A percentile compares a stretch with the other conserved stretches of the same genome.
Evolutionary conservation across 1,140 invertebrate species (phyloP).

Genomic region (Steinernema feltiae): DNA sequence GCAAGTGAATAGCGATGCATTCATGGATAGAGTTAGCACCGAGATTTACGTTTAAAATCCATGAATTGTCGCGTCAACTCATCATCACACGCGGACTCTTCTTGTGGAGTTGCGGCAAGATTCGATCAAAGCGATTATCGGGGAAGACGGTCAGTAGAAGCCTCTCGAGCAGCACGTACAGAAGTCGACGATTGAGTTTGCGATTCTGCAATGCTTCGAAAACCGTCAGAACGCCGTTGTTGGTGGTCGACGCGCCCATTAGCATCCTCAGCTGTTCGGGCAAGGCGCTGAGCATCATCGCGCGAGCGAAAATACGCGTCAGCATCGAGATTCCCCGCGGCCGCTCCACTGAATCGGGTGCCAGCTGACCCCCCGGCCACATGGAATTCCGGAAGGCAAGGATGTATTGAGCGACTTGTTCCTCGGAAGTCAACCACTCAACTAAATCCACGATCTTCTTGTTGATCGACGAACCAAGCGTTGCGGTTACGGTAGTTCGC

Average conservation of each 20-base stretch:
- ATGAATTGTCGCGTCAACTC: not conserved
- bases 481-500: conserved; percentile 71
- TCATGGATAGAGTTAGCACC: not conserved
- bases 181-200: conserved; percentile 74
- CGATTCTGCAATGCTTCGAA: conserved; percentile 80
- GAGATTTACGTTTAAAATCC: not conserved
- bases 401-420: conserved; percentile 80
- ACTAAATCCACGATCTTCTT: conserved; percentile 83
- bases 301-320: conserved; percentile 47
- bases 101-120: conserved; percentile 68
- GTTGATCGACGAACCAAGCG: conserved; percentile 79
- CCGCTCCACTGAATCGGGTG: conserved; percentile 46
- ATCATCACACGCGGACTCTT: conserved; percentile 55
- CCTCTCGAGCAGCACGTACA: conserved; percentile 80
- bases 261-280: conserved; percentile 82
- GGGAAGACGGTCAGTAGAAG: conserved; percentile 72
- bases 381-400: conserved; percentile 66
- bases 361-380: conserved; percentile 60
- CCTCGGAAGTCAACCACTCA: conserved; percentile 77
- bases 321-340: conserved; percentile 45
- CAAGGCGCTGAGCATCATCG: conserved; percentile 58
- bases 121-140: conserved; percentile 66
- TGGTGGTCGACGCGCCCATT: conserved; percentile 80
- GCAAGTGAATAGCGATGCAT: not conserved
- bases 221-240: conserved; percentile 76